These are phyloP conservation scores for Pampus argenteus DNA, from an alignment of 2,797 vertebrate species.

Conservation along the genomic window DNA sequence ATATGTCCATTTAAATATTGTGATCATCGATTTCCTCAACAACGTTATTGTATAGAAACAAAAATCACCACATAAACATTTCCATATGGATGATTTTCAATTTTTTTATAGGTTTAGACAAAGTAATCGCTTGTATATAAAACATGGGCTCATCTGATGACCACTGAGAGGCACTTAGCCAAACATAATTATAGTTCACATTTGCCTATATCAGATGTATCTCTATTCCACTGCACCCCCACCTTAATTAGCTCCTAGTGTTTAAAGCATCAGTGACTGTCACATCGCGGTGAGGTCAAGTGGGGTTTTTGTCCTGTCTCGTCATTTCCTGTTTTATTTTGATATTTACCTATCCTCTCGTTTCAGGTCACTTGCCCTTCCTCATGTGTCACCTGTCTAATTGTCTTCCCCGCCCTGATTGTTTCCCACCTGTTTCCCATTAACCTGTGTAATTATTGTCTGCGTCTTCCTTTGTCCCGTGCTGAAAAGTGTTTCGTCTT, in stretches of 20 bases:
- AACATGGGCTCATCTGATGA: background rate
- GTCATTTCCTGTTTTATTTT: too few relatives aligned
- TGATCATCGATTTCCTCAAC: background rate
- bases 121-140: background rate
- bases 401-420: too few relatives aligned
- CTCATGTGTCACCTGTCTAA: too few relatives aligned
- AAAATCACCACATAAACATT: background rate
- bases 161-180: background rate
- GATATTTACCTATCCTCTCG: too few relatives aligned
- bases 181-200: background rate
- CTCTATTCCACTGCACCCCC: background rate
- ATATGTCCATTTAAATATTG: background rate
- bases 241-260: background rate
- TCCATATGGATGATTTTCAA: background rate
- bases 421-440: too few relatives aligned
- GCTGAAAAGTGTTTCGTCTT: too few relatives aligned
- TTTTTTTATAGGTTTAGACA: background rate
- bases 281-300: too few relatives aligned
- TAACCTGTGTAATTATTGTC: too few relatives aligned
- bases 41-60: background rate
- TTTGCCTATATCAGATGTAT: conserved; percentile 11
- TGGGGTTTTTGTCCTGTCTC: too few relatives aligned
- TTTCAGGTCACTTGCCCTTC: too few relatives aligned
- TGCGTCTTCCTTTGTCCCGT: too few relatives aligned
- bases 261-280: too few relatives aligned